phyloP scores from a whole-genome alignment of 1,140 invertebrate species.

The Stratiolaelaps scimitus region DNA sequence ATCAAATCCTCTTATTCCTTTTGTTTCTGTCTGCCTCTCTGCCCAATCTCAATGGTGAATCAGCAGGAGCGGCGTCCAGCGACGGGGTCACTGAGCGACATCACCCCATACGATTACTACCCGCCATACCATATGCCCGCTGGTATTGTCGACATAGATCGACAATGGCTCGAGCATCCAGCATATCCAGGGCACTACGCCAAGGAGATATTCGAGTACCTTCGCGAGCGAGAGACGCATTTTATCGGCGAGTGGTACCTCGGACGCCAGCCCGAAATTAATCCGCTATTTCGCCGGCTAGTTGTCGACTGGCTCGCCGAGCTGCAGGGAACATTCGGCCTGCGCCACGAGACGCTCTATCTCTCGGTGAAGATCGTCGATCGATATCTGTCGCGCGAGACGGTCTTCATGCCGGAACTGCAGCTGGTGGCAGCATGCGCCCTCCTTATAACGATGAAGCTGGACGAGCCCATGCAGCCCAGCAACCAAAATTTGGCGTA shows the following conservation, averaged over 20 bases:
- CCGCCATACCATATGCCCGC: conserved; percentile 37
- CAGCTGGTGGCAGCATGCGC: conserved; percentile 81
- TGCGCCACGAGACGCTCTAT: conserved; percentile 96
- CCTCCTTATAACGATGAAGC: conserved; percentile 87
- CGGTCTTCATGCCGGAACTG: conserved; percentile 56
- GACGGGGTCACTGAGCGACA: too few species aligned
- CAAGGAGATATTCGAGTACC: conserved; percentile 84
- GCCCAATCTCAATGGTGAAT: too few species aligned
- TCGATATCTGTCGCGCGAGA: conserved; percentile 60
- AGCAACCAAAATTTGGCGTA: conserved; percentile 88
- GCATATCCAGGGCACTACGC: conserved; percentile 77
- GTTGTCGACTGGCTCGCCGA: conserved; percentile 98
- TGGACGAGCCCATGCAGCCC: conserved; percentile 82
- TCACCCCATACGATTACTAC: conserved; percentile 27
- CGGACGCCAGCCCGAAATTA: conserved; percentile 55
- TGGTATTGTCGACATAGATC: conserved; percentile 70
- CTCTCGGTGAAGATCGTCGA: conserved; percentile 92
- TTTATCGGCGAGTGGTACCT: conserved; percentile 71
- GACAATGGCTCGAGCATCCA: conserved; percentile 64
- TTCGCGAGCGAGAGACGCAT: conserved; percentile 66
- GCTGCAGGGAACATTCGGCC: conserved; percentile 83
- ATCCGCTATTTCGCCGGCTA: conserved; percentile 71
- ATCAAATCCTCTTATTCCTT: too few species aligned
- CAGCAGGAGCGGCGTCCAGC: too few species aligned
- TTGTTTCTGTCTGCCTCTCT: too few species aligned